phyloP scores from a whole-genome alignment of 2,888 invertebrate species.

The Clistopyga incitator region DNA sequence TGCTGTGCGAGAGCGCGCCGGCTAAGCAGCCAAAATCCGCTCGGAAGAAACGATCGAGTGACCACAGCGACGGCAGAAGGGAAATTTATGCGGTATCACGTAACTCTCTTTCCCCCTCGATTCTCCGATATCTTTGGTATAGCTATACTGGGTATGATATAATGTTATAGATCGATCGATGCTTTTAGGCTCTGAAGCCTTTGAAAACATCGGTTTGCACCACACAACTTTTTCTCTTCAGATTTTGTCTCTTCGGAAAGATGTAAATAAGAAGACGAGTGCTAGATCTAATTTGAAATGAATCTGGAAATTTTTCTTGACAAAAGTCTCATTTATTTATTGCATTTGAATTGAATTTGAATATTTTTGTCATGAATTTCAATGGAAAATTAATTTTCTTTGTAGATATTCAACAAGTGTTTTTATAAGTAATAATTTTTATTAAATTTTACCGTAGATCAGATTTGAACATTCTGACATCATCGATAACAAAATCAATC shows the following conservation, averaged over 20 bases:
- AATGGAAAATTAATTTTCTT: too few species aligned
- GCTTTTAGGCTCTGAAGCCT: not conserved
- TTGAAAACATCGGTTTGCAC: not conserved
- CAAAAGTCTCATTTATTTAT: too few species aligned
- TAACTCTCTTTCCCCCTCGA: slow-evolving; percentile 25
- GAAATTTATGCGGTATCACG: slow-evolving; percentile 45
- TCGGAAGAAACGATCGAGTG: slow-evolving; percentile 32
- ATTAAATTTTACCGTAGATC: too few species aligned
- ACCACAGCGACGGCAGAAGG: slow-evolving; percentile 19
- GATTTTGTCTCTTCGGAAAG: not conserved
- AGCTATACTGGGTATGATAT: not conserved
- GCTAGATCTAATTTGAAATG: too few species aligned
- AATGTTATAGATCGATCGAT: slow-evolving; percentile 13
- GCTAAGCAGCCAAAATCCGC: slow-evolving; percentile 17
- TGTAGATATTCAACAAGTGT: too few species aligned
- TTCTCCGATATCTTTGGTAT: not conserved
- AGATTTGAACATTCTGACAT: too few species aligned
- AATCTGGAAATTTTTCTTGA: too few species aligned
- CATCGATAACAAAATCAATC: too few species aligned
- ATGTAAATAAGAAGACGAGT: not conserved
- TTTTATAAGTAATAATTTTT: too few species aligned
- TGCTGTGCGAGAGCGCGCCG: not conserved
- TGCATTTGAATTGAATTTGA: too few species aligned
- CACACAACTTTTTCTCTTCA: not conserved
- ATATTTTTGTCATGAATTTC: too few species aligned